Conservation (phyloP, 2,888 invertebrate genomes). For the Ptilodon capucinus region DNA sequence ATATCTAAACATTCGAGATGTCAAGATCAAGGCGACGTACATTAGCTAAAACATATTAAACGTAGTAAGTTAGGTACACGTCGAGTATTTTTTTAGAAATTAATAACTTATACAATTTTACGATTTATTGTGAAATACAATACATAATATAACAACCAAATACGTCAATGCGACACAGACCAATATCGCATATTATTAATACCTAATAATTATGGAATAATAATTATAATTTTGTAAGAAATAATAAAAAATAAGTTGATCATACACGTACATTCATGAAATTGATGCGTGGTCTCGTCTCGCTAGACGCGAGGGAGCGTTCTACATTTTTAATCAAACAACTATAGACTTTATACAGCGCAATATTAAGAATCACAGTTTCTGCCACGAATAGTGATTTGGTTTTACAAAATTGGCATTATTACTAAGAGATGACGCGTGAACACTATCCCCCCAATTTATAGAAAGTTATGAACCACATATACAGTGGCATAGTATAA, state of each 20-base stretch:
- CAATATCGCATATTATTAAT: background rate
- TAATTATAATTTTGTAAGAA: constrained; percentile 1
- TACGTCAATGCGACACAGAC: background rate
- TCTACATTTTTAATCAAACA: constrained; percentile 21
- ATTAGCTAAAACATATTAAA: constrained; percentile 39
- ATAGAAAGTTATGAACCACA: no score
- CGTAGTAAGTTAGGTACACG: constrained; percentile 35
- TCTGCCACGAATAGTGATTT: constrained; percentile 48
- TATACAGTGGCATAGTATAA: no score
- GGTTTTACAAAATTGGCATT: constrained; percentile 44
- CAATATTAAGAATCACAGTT: constrained; percentile 65
- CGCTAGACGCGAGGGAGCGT: background rate
- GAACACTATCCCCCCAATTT: constrained; percentile 46
- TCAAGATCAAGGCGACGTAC: constrained; percentile 37
- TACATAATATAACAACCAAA: background rate
- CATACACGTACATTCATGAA: background rate
- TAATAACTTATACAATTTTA: constrained; percentile 2
- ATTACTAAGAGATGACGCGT: constrained; percentile 41
- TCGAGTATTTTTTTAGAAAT: constrained; percentile 44
- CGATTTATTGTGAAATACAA: background rate
- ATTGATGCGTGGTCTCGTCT: background rate
- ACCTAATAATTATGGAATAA: background rate
- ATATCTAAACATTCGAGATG: constrained; percentile 45
- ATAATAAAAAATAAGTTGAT: constrained; percentile 4
- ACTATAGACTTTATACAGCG: constrained; percentile 51